Conservation (phyloP, 2,888 invertebrate genomes). For the Dynastes grantii region DNA sequence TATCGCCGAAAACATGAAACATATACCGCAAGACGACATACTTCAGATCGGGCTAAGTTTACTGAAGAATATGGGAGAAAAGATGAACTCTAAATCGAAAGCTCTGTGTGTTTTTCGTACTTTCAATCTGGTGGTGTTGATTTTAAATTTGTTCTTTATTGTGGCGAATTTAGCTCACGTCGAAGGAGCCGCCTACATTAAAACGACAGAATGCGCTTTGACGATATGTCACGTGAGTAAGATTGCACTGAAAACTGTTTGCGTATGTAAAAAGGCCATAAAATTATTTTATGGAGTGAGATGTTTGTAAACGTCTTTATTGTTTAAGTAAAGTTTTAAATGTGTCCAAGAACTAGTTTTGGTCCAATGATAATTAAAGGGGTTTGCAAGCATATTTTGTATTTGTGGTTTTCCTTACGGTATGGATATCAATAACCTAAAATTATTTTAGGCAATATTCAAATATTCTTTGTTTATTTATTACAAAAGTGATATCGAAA, state of each 20-base stretch:
- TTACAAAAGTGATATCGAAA: slow-evolving; percentile 35
- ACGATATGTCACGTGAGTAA: slow-evolving; percentile 39
- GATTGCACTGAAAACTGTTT: not conserved
- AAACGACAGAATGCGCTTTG: slow-evolving; percentile 36
- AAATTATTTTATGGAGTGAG: not conserved
- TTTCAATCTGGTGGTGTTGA: slow-evolving; percentile 29
- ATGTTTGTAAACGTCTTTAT: too few species aligned
- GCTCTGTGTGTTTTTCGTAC: slow-evolving; percentile 23
- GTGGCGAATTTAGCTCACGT: slow-evolving; percentile 25
- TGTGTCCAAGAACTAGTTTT: too few species aligned
- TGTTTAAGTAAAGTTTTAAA: too few species aligned
- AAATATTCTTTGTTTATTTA: slow-evolving; percentile 32
- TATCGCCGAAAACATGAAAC: not conserved
- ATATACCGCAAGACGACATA: slow-evolving; percentile 44
- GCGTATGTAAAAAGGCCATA: not conserved
- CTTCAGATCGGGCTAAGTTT: slow-evolving; percentile 41
- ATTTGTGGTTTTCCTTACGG: too few species aligned
- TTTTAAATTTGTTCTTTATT: slow-evolving; percentile 35
- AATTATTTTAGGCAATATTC: slow-evolving; percentile 20
- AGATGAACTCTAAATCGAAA: slow-evolving; percentile 21
- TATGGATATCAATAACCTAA: too few species aligned
- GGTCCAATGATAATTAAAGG: too few species aligned
- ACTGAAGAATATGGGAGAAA: slow-evolving; percentile 40
- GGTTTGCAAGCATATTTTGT: too few species aligned
- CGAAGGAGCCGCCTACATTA: slow-evolving; percentile 40